Percentiles rank a stretch among this genome's conserved stretches.
Evolutionary conservation across 2,113 vertebrate species (phyloP).

Genomic region (Calyptommatus sinebrachiatus): DNA sequence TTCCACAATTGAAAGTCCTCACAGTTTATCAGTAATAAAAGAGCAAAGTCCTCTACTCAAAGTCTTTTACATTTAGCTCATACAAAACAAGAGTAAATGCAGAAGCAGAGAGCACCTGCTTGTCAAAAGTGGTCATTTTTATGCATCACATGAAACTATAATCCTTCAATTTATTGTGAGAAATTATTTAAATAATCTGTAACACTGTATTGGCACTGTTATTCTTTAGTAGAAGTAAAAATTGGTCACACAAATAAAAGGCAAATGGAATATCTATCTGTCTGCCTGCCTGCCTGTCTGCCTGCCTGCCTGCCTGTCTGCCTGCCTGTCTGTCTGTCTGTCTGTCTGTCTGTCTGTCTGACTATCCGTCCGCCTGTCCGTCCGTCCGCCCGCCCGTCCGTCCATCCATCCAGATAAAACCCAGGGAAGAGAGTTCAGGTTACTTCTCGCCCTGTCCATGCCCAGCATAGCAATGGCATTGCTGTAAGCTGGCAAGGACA

Average conservation of each 20-base stretch:
- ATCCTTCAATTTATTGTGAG: background rate
- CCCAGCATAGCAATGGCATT: too few relatives aligned
- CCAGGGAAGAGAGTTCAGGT: too few relatives aligned
- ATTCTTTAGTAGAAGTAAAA: background rate
- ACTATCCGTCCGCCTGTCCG: too few relatives aligned
- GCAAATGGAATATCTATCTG: too few relatives aligned
- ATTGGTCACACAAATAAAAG: background rate
- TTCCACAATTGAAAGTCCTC: background rate
- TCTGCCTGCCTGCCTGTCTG: too few relatives aligned
- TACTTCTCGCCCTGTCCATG: too few relatives aligned
- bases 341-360: too few relatives aligned
- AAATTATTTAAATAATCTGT: background rate
- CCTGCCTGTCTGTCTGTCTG: too few relatives aligned
- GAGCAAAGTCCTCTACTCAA: background rate
- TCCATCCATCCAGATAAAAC: too few relatives aligned
- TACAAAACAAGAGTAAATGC: background rate
- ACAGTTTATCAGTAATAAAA: background rate
- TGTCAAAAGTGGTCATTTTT: background rate
- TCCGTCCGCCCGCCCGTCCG: too few relatives aligned
- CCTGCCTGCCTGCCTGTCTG: too few relatives aligned
- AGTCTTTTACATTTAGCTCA: background rate
- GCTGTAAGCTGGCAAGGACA: too few relatives aligned
- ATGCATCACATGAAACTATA: background rate
- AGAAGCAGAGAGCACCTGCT: background rate
- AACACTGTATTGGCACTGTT: background rate